Evolutionary conservation across 2,113 vertebrate genomes (phyloP).

Genomic region (Ariopsis seemanni): DNA sequence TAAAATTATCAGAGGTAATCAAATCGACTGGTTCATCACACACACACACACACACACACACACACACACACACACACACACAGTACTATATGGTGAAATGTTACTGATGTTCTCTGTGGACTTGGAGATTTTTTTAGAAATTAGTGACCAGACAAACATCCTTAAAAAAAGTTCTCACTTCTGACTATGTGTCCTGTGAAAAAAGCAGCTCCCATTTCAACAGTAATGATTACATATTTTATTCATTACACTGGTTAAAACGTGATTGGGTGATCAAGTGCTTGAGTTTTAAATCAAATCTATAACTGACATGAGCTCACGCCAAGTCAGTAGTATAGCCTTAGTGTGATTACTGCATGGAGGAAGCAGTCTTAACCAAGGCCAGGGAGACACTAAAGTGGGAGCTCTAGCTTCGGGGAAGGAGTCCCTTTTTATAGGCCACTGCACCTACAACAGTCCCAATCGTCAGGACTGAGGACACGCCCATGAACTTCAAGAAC

Average conservation of each 20-base stretch:
- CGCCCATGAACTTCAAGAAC: constrained; percentile 79
- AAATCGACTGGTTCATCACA: background rate
- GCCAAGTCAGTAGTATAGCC: constrained; percentile 20
- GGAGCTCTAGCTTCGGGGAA: constrained; percentile 64
- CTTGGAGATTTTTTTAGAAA: background rate
- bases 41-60: background rate
- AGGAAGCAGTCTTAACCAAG: constrained; percentile 45
- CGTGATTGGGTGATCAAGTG: constrained; percentile 7
- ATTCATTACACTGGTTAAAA: constrained; percentile 7
- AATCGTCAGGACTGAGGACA: constrained; percentile 76
- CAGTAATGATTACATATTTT: background rate
- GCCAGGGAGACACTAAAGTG: constrained; percentile 27
- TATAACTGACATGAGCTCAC: background rate
- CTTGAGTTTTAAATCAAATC: constrained; percentile 16
- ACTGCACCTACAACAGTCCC: constrained; percentile 70
- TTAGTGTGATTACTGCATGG: constrained; percentile 13
- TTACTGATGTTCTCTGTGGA: constrained; percentile 7
- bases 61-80: background rate
- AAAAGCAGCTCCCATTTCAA: background rate
- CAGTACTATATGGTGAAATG: background rate
- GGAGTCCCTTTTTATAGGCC: constrained; percentile 81
- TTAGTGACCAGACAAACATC: background rate
- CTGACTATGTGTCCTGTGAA: background rate
- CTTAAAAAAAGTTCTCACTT: background rate
- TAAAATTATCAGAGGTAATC: constrained; percentile 52